Base-by-base conservation (phyloP, 1,140 invertebrate genomes). In the Aphaenogaster floridana region DNA sequence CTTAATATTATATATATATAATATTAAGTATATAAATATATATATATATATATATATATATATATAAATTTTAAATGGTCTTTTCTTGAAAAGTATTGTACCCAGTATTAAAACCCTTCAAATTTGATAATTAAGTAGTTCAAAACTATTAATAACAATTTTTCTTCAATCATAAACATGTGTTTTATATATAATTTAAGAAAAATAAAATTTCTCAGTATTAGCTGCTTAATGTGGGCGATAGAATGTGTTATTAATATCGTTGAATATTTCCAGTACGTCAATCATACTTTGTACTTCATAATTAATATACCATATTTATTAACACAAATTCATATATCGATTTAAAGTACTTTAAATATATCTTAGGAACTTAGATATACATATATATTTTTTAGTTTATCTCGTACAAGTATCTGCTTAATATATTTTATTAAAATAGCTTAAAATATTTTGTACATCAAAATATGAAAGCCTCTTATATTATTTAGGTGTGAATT, bases 341-440 rank as follows among this genome's bases (percentile, higher is more conserved):
- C 15, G 15, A 83, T 57, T 15, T 83, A 59, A 28, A 48, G 5
- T 59, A 83, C 2, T 83, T 52, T 77, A 77, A 77, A 77, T 61
- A 15, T 42, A 59, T 76, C 13, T 57, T 76, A 77, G 15, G 54
- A 39, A 80, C 11, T 17, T 76, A 45, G 11, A 68, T 52, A 78
- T 68, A 28, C 3, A 28, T 59, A 45, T 42, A 64, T 42, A 42
- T 42, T 50, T 2, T 68, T 42, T 77, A 59, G 6, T 57, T 57
- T 28, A 76, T 21, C 36, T 76, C 36, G 5, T 42, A 63, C 39
- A 63, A 50, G 17, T 6, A 68, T 3, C 15, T 64, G 61, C 28
- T 21, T 66, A 52, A 80, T 80, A 80, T 9, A 66, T 81, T 42
- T 57, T 54, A 78, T 87, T 89, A 83, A 71, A 17, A n/a, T 64